A percentile compares a stretch with the other conserved stretches of the same genome.
These are phyloP conservation scores for Scopus umbretta DNA, from an alignment of 2,113 vertebrate species.

Conservation along the genomic window DNA sequence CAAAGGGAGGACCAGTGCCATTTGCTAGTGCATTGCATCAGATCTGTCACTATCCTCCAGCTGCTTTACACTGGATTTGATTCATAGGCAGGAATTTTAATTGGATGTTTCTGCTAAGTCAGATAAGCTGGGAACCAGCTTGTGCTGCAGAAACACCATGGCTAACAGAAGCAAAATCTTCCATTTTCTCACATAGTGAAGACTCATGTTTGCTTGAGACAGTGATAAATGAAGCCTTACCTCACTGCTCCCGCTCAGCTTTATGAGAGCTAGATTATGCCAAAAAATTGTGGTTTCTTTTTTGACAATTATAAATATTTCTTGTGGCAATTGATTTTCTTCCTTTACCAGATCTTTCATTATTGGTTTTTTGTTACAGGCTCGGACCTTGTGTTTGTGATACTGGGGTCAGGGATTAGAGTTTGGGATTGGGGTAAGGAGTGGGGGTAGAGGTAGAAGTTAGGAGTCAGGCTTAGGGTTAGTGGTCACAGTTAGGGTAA, in stretches of 20 bases:
- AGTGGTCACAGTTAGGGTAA: not conserved
- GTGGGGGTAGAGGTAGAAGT: not conserved
- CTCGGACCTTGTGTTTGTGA: not conserved
- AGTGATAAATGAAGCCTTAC: conserved; percentile 5
- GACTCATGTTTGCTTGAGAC: not conserved
- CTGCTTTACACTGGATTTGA: not conserved
- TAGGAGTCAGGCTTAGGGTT: not conserved
- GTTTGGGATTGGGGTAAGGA: not conserved
- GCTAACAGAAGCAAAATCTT: not conserved
- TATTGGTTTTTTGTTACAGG: not conserved
- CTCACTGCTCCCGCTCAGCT: not conserved
- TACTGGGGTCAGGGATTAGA: not conserved
- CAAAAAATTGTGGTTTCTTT: not conserved
- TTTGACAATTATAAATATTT: not conserved
- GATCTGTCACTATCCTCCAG: not conserved
- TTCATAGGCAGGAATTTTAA: conserved; percentile 2
- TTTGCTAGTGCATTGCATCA: not conserved
- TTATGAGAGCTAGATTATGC: not conserved
- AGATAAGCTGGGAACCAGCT: not conserved
- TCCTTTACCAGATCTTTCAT: not conserved
- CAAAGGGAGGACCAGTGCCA: not conserved
- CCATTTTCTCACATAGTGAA: not conserved
- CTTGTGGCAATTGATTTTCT: not conserved
- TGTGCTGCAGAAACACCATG: not conserved
- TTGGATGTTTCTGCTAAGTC: not conserved